phyloP scores from a whole-genome alignment of 1,140 invertebrate species.

The Drosophila hydei region DNA sequence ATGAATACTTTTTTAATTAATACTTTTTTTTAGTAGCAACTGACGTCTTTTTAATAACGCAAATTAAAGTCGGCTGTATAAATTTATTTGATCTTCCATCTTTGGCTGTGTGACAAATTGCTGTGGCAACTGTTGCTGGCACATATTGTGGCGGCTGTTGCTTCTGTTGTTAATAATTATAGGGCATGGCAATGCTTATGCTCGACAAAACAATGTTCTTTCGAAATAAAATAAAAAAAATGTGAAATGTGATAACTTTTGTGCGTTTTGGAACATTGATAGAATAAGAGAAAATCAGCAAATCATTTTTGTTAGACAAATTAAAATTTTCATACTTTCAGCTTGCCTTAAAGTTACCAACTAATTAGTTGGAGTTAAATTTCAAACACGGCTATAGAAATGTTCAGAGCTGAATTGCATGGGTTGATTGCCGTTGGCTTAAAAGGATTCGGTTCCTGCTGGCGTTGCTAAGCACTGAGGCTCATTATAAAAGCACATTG shows the following conservation, averaged over 20 bases:
- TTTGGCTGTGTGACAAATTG: conserved; percentile 11
- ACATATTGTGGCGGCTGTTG: conserved; percentile 63
- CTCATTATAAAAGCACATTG: conserved; percentile 45
- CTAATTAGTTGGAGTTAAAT: conserved; percentile 36
- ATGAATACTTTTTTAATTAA: too few species aligned
- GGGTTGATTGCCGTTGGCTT: conserved; percentile 22
- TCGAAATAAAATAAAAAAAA: not conserved
- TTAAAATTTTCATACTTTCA: too few species aligned
- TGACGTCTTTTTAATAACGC: too few species aligned
- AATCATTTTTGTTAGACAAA: too few species aligned
- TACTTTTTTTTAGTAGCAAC: too few species aligned
- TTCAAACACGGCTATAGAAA: conserved; percentile 10
- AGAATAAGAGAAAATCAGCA: not conserved
- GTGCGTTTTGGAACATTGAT: not conserved
- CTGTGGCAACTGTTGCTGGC: conserved; percentile 68
- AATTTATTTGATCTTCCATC: conserved; percentile 52
- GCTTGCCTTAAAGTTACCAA: not conserved
- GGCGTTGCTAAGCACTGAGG: conserved; percentile 34
- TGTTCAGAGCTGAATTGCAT: not conserved
- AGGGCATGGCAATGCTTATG: too few species aligned
- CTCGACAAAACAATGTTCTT: too few species aligned
- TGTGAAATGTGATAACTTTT: not conserved
- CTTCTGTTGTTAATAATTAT: conserved; percentile 39
- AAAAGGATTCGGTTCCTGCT: conserved; percentile 5
- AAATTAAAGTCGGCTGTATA: conserved; percentile 73